Evolutionary conservation across 2,888 invertebrate genomes (phyloP).

Genomic region (Petrophora chlorosata): DNA sequence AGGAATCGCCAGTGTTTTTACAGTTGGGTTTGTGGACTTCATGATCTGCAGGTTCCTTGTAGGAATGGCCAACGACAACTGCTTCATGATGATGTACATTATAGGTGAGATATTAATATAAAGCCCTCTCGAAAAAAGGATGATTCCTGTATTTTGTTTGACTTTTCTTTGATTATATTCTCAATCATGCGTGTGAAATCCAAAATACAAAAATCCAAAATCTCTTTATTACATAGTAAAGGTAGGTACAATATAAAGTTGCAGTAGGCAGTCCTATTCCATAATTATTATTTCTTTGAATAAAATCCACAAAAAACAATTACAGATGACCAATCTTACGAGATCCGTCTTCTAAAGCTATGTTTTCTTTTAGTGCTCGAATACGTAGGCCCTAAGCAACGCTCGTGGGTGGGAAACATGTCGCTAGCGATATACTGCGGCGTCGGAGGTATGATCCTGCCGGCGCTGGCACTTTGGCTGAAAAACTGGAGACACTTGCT

Average conservation of each 20-base stretch:
- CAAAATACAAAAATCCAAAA: too few relatives aligned
- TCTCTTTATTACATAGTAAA: too few relatives aligned
- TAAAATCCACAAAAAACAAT: too few relatives aligned
- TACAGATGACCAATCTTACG: too few relatives aligned
- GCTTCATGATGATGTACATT: constrained; percentile 93
- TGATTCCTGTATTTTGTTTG: too few relatives aligned
- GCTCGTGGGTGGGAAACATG: constrained; percentile 64
- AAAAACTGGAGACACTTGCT: constrained; percentile 58
- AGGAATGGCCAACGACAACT: constrained; percentile 92
- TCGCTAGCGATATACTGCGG: constrained; percentile 62
- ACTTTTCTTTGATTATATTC: too few relatives aligned
- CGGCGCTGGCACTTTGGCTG: constrained; percentile 61
- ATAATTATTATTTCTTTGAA: too few relatives aligned
- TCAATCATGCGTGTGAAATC: too few relatives aligned
- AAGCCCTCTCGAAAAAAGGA: too few relatives aligned
- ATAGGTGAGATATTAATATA: constrained; percentile 83
- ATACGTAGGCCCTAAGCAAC: constrained; percentile 63
- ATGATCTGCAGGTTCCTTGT: constrained; percentile 89
- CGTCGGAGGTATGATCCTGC: constrained; percentile 53
- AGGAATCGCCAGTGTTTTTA: constrained; percentile 87
- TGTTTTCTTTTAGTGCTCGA: constrained; percentile 63
- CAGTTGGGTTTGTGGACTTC: constrained; percentile 88
- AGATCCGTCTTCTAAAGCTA: too few relatives aligned
- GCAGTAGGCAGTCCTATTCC: too few relatives aligned
- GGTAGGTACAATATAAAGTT: too few relatives aligned